Evolutionary conservation across 2,797 vertebrate species (phyloP).

Genomic region (Erpetoichthys calabaricus): DNA sequence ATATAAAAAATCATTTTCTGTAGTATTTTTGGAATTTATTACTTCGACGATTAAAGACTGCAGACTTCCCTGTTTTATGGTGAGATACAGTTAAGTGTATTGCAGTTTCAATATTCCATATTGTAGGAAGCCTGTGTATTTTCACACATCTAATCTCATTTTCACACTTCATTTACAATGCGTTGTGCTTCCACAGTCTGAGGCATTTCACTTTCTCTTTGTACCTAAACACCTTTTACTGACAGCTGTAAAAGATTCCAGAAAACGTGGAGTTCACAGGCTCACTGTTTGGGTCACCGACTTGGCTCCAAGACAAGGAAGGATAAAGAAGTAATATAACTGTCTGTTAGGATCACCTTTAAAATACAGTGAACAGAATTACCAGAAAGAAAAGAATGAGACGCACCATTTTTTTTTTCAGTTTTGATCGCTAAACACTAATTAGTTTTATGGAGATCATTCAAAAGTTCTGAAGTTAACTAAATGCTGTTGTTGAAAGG

Average conservation of each 20-base stretch:
- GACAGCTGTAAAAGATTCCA: background rate
- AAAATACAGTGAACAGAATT: too few species aligned
- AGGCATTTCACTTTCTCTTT: background rate
- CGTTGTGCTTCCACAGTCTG: conserved; percentile 1
- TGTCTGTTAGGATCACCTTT: too few species aligned
- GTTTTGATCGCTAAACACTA: too few species aligned
- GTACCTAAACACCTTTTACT: background rate
- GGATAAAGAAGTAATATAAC: too few species aligned
- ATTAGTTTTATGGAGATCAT: too few species aligned
- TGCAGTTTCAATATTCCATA: conserved; percentile 6
- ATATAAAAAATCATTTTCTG: conserved; percentile 15
- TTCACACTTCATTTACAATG: conserved; percentile 15
- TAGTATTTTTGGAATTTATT: conserved; percentile 14
- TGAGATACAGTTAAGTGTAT: background rate
- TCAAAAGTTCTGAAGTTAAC: too few species aligned
- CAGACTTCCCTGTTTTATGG: background rate
- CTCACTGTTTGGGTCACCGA: too few species aligned
- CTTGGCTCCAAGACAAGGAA: too few species aligned
- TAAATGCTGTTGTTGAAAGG: too few species aligned
- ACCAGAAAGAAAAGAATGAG: too few species aligned
- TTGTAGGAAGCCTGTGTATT: conserved; percentile 5
- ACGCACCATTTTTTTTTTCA: too few species aligned
- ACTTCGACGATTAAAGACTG: conserved; percentile 11
- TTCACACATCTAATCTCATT: conserved; percentile 18
- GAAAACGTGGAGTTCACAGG: background rate